Conservation (phyloP, 2,888 invertebrate genomes). For the Hyposoter didymator region DNA sequence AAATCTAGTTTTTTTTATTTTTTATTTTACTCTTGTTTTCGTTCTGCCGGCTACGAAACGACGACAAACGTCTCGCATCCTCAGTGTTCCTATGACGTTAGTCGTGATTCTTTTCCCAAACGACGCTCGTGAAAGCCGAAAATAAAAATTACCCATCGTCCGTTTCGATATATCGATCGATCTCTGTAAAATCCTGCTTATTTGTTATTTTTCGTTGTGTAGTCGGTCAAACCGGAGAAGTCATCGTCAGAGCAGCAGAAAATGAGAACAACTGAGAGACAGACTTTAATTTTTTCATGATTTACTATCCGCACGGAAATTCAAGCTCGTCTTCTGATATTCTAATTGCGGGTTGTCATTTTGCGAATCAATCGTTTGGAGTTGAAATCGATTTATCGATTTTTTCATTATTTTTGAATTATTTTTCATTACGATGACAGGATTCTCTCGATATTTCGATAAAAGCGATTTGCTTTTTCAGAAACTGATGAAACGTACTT, state of each 20-base stretch:
- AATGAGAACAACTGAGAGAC: too few relatives aligned
- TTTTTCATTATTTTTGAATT: background rate
- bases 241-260: too few relatives aligned
- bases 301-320: too few relatives aligned
- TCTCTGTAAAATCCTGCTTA: background rate
- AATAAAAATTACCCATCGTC: background rate
- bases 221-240: too few relatives aligned
- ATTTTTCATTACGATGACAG: background rate
- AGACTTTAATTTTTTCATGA: too few relatives aligned
- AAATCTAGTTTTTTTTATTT: conserved; percentile 40
- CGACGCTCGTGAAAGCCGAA: background rate
- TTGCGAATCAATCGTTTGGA: too few relatives aligned
- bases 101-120: background rate
- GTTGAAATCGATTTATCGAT: too few relatives aligned
- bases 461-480: background rate
- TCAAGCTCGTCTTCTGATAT: too few relatives aligned
- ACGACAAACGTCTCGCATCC: background rate
- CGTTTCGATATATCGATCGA: background rate
- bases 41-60: conserved; percentile 15
- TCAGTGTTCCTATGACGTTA: conserved; percentile 5
- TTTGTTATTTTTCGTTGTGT: background rate
- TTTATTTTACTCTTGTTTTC: conserved; percentile 50
- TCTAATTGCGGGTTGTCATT: too few relatives aligned
- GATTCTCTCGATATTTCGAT: background rate
- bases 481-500: background rate